A percentile compares a stretch with the other conserved stretches of the same genome.
These are phyloP conservation scores for Clupea harengus DNA, from an alignment of 2,113 vertebrate species.

Conservation along the genomic window DNA sequence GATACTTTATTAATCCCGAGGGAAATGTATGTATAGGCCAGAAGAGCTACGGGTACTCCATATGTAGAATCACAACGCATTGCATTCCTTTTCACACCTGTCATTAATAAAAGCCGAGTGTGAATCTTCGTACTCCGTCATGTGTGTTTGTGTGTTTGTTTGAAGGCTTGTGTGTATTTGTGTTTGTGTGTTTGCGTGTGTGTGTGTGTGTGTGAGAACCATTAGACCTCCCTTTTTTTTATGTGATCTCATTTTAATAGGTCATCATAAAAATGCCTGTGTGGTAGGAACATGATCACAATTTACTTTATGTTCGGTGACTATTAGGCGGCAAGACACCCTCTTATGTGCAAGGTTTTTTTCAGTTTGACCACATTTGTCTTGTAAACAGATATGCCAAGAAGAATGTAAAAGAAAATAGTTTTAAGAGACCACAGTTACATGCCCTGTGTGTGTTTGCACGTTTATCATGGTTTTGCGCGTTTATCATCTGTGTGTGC, in stretches of 20 bases:
- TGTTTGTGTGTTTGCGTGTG: not conserved
- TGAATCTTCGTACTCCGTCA: not conserved
- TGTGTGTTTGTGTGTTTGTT: conserved; percentile 3
- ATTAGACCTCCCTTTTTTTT: conserved; percentile 42
- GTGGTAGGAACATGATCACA: conserved; percentile 44
- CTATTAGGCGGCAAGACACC: conserved; percentile 35
- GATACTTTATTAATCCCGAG: no score
- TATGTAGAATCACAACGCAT: not conserved
- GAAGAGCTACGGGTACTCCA: no score
- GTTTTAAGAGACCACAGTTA: conserved; percentile 31
- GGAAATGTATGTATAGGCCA: no score
- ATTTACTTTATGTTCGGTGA: conserved; percentile 45
- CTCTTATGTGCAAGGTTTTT: conserved; percentile 37
- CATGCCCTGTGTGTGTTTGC: not conserved
- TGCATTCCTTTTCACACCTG: not conserved
- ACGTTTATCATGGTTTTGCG: not conserved
- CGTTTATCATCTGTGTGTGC: not conserved
- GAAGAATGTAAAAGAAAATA: not conserved
- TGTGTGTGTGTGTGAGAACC: conserved; percentile 20
- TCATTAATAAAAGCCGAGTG: not conserved
- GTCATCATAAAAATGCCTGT: conserved; percentile 46
- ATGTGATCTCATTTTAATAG: conserved; percentile 45
- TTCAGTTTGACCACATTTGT: conserved; percentile 32
- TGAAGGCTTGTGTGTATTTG: not conserved
- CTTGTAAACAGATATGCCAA: conserved; percentile 44